Conservation (phyloP, 2,888 invertebrate species). For the Leucophenga maculata region DNA sequence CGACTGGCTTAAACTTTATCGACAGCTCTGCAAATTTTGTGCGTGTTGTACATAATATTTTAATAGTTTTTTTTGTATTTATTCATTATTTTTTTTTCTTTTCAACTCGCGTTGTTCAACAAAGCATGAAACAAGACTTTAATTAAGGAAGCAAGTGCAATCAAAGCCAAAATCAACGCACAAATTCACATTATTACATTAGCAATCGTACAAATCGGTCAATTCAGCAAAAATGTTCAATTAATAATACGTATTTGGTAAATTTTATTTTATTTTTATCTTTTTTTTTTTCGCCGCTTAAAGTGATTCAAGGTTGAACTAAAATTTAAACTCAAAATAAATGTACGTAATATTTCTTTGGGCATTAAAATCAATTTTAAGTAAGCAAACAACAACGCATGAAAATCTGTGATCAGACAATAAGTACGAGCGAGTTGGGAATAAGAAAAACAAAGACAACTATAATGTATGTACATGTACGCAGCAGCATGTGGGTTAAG, state of each 20-base stretch:
- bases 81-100: slow-evolving; percentile 6
- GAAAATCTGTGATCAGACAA: not conserved
- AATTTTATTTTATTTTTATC: not conserved
- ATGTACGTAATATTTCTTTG: slow-evolving; percentile 17
- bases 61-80: slow-evolving; percentile 23
- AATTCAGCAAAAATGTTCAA: slow-evolving; percentile 28
- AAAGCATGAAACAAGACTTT: slow-evolving; percentile 62
- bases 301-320: slow-evolving; percentile 27
- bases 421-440: slow-evolving; percentile 36
- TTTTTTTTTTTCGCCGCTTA: not conserved
- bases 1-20: not conserved
- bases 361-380: slow-evolving; percentile 52
- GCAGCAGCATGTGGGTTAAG: slow-evolving; percentile 64
- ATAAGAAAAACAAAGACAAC: slow-evolving; percentile 26
- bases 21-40: slow-evolving; percentile 10
- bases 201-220: slow-evolving; percentile 33
- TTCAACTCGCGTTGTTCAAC: slow-evolving; percentile 47
- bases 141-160: slow-evolving; percentile 59
- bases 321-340: slow-evolving; percentile 56
- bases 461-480: slow-evolving; percentile 9
- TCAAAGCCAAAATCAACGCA: slow-evolving; percentile 35
- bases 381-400: slow-evolving; percentile 49
- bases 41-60: slow-evolving; percentile 32
- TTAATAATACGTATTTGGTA: not conserved
- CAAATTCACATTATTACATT: slow-evolving; percentile 39